Percentiles rank a stretch among this genome's conserved stretches.
Evolutionary conservation across 2,797 vertebrate genomes (phyloP).

Genomic region (Hydrocynus forskahlii): DNA sequence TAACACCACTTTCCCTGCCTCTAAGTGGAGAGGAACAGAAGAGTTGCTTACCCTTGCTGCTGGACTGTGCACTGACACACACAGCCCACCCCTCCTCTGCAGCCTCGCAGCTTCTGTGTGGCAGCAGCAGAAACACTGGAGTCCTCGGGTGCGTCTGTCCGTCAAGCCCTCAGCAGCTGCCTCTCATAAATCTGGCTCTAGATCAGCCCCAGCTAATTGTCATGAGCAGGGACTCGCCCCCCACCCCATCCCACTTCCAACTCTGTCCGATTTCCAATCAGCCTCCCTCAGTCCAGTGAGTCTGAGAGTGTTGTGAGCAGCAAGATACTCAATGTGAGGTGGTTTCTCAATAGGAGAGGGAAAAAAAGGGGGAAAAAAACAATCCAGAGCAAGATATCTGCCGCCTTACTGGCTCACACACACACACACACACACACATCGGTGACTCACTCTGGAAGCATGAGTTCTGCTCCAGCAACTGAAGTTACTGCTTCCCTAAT

Average conservation of each 20-base stretch:
- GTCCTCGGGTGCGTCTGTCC: conserved; percentile 68
- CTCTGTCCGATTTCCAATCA: conserved; percentile 34
- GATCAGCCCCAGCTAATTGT: conserved; percentile 63
- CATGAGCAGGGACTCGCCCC: conserved; percentile 67
- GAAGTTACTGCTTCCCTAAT: conserved; percentile 48
- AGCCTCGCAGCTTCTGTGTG: conserved; percentile 58
- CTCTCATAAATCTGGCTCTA: conserved; percentile 78
- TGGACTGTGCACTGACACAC: conserved; percentile 56
- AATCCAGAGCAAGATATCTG: conserved; percentile 37
- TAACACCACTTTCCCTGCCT: neutral
- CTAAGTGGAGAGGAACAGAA: conserved; percentile 16
- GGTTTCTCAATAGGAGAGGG: conserved; percentile 25
- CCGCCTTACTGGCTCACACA: conserved; percentile 38
- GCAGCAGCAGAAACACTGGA: conserved; percentile 60
- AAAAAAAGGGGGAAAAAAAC: conserved; percentile 11
- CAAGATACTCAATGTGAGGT: conserved; percentile 14
- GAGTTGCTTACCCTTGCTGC: conserved; percentile 70
- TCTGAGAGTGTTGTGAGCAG: conserved; percentile 20
- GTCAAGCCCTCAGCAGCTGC: conserved; percentile 84
- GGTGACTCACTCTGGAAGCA: conserved; percentile 50
- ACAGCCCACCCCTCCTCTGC: conserved; percentile 57
- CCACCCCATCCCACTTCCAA: conserved; percentile 55
- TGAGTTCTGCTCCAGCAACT: conserved; percentile 24
- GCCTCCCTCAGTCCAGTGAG: conserved; percentile 28
- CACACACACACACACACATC: conserved; percentile 12